Conservation (phyloP, 2,797 vertebrate genomes). For the Gobio occitaniae region DNA sequence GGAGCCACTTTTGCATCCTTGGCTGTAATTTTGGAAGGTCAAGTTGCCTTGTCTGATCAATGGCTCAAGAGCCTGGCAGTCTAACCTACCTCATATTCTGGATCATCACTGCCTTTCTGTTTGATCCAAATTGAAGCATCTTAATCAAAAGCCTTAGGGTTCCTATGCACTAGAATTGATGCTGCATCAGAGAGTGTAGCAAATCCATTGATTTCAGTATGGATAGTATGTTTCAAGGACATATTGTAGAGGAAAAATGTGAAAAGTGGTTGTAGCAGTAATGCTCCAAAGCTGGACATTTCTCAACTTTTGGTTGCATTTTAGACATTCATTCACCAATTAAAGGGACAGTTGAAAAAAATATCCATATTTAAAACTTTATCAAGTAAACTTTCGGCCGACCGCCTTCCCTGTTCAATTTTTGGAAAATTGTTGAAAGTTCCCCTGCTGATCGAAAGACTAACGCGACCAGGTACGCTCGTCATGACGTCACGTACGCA, state of each 20-base stretch:
- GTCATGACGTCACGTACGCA: too few relatives aligned
- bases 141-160: constrained; percentile 54
- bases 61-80: constrained; percentile 68
- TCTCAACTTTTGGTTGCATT: too few relatives aligned
- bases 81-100: constrained; percentile 60
- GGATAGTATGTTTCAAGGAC: not conserved
- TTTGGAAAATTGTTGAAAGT: too few relatives aligned
- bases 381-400: too few relatives aligned
- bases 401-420: too few relatives aligned
- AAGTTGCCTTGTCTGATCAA: constrained; percentile 69
- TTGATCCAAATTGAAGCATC: constrained; percentile 62
- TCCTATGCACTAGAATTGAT: not conserved
- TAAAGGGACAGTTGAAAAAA: too few relatives aligned
- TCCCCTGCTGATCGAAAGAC: too few relatives aligned
- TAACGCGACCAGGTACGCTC: too few relatives aligned
- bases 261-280: not conserved
- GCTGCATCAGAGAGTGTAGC: not conserved
- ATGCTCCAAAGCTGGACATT: not conserved
- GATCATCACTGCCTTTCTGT: constrained; percentile 33
- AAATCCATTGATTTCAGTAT: not conserved
- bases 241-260: not conserved
- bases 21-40: constrained; percentile 66
- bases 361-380: too few relatives aligned
- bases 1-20: constrained; percentile 67
- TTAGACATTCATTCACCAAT: too few relatives aligned